Percentiles rank a stretch among this genome's conserved stretches.
phyloP scores from a whole-genome alignment of 2,113 vertebrate genomes.

The Dipodomys spectabilis region DNA sequence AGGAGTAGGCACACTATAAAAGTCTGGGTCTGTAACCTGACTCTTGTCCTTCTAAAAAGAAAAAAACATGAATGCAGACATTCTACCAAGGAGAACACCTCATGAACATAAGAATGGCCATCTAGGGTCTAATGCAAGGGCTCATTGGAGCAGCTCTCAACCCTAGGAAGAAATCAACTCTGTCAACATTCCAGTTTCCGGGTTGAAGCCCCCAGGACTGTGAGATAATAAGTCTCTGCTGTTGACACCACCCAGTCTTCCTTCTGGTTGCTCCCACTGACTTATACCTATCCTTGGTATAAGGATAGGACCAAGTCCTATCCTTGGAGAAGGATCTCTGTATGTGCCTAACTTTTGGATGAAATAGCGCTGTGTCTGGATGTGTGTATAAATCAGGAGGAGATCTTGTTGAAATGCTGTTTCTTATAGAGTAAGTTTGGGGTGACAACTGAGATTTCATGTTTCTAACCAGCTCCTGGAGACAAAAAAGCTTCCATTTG shows the following conservation, averaged over 20 bases:
- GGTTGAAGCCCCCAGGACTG: not conserved
- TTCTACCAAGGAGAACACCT: not conserved
- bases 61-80: not conserved
- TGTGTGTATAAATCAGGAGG: not conserved
- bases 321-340: not conserved
- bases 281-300: too few species aligned
- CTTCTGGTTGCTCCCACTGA: not conserved
- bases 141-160: not conserved
- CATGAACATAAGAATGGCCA: not conserved
- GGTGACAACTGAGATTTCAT: not conserved
- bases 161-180: not conserved
- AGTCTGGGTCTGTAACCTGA: not conserved
- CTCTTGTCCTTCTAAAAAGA: not conserved
- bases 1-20: not conserved
- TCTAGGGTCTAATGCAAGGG: not conserved
- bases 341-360: not conserved
- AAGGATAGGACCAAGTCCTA: too few species aligned
- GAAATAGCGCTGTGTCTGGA: not conserved
- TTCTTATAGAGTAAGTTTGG: not conserved
- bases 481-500: too few species aligned
- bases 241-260: not conserved
- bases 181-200: not conserved
- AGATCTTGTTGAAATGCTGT: not conserved
- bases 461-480: not conserved
- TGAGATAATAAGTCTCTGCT: not conserved